These are phyloP conservation scores for Tachuris rubrigastra DNA, from an alignment of 2,113 vertebrate genomes.

Conservation along the genomic window DNA sequence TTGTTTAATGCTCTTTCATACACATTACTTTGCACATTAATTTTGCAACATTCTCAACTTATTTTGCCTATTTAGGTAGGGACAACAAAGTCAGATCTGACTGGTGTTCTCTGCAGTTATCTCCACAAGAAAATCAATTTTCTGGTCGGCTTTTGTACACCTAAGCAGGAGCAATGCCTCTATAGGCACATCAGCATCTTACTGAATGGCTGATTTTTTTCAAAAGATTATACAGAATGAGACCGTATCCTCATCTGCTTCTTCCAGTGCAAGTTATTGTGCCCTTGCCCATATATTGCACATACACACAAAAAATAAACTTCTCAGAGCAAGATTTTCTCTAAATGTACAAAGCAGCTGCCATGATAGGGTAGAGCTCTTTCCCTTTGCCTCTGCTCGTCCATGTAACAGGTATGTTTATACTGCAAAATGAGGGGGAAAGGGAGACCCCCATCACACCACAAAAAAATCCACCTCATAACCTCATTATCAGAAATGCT, in stretches of 20 bases:
- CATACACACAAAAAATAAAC: background rate
- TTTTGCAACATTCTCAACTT: background rate
- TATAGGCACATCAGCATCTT: background rate
- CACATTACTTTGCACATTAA: background rate
- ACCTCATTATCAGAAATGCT: background rate
- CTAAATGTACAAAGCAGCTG: background rate
- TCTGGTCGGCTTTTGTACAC: background rate
- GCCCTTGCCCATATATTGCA: background rate
- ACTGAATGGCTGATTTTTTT: background rate
- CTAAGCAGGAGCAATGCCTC: background rate
- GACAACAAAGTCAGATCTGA: background rate
- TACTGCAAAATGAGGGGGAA: background rate
- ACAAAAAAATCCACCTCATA: background rate
- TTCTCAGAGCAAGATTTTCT: background rate
- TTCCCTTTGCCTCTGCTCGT: background rate
- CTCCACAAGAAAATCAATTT: background rate
- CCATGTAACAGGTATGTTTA: background rate
- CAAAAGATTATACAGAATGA: background rate
- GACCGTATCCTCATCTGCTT: background rate
- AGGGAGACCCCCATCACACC: background rate
- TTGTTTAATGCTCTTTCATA: background rate
- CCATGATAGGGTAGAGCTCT: background rate
- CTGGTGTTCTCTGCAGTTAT: background rate
- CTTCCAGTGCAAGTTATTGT: background rate
- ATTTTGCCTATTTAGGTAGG: background rate